Conservation (phyloP, 2,888 invertebrate genomes). For the Erebia epiphron region DNA sequence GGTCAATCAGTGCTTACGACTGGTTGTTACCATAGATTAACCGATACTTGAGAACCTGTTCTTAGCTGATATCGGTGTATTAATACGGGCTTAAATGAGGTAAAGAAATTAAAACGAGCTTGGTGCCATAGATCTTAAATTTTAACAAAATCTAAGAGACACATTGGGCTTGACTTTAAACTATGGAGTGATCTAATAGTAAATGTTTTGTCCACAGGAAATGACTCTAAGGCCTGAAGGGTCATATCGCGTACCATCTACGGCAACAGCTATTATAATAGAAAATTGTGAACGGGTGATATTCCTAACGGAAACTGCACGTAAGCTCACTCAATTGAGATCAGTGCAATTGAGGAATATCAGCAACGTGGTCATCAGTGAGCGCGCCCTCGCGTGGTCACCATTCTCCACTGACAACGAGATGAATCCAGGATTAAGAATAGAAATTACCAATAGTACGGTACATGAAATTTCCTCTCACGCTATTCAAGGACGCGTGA, state of each 20-base stretch:
- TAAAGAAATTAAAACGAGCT: too few species aligned
- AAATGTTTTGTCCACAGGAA: conserved; percentile 66
- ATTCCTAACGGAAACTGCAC: conserved; percentile 83
- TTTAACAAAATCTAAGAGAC: too few species aligned
- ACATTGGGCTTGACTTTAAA: background rate
- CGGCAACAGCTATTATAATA: conserved; percentile 84
- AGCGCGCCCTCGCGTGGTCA: conserved; percentile 84
- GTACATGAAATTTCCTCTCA: conserved; percentile 82
- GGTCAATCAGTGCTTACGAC: too few species aligned
- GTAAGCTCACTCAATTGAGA: conserved; percentile 84
- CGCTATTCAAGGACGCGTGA: conserved; percentile 88
- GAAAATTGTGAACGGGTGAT: conserved; percentile 85
- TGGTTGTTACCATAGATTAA: too few species aligned
- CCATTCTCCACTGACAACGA: conserved; percentile 84
- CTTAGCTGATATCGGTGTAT: too few species aligned
- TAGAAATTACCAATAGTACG: conserved; percentile 75
- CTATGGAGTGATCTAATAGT: background rate
- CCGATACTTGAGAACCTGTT: too few species aligned
- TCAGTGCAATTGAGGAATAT: conserved; percentile 85
- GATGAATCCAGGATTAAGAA: conserved; percentile 84
- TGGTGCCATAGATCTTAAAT: too few species aligned
- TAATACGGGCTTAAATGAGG: too few species aligned
- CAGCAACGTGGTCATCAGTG: conserved; percentile 83
- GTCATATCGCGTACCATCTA: conserved; percentile 76
- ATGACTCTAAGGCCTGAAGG: conserved; percentile 83